Percentiles rank a stretch among this genome's conserved stretches.
Evolutionary conservation across 2,797 vertebrate species (phyloP).

Genomic region (Balearica regulorum): DNA sequence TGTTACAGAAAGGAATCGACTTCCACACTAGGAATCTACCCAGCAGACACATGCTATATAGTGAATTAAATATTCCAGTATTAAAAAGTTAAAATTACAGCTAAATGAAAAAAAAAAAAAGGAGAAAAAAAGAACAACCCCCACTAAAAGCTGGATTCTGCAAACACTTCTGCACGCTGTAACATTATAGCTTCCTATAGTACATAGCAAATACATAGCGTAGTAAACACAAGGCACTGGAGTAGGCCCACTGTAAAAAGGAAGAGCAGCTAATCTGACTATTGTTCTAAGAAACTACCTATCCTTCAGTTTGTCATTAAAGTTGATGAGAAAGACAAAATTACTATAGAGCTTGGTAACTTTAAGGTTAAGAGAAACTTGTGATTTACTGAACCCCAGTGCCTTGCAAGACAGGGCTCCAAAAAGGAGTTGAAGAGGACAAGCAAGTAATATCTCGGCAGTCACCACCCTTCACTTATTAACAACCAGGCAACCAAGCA

Average conservation of each 20-base stretch:
- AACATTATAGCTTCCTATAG: neutral
- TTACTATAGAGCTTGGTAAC: neutral
- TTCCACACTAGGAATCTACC: neutral
- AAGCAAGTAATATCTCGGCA: neutral
- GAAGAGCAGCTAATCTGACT: neutral
- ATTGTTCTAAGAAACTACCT: neutral
- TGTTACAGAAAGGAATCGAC: neutral
- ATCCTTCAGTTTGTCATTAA: neutral
- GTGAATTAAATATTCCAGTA: neutral
- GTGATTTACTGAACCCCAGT: neutral
- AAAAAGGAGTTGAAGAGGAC: neutral
- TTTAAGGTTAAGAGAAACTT: neutral
- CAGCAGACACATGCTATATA: neutral
- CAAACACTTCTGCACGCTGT: neutral
- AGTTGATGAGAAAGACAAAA: neutral
- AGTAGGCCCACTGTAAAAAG: neutral
- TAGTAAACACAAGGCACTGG: neutral
- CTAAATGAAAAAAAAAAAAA: neutral
- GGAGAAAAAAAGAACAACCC: neutral
- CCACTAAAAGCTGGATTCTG: neutral
- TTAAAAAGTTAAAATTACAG: neutral
- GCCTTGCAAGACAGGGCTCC: neutral
- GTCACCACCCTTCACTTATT: neutral
- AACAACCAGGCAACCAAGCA: neutral
- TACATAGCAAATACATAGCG: neutral